These are phyloP conservation scores for Drosophila pseudotalamancana DNA, from an alignment of 2,888 invertebrate genomes.

Conservation along the genomic window DNA sequence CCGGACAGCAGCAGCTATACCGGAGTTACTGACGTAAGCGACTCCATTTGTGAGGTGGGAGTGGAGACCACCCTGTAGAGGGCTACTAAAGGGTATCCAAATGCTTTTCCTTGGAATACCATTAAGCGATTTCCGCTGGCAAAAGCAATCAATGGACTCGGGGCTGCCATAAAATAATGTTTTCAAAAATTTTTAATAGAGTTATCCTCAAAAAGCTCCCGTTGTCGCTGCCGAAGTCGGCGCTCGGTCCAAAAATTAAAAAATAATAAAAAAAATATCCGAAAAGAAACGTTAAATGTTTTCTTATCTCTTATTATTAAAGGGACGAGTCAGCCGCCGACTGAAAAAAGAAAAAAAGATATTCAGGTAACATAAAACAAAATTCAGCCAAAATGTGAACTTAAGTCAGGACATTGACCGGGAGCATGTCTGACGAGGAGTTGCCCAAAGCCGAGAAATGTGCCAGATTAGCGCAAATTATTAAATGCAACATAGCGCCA, in stretches of 20 bases:
- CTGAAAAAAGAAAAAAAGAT: slow-evolving; percentile 38
- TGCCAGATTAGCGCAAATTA: slow-evolving; percentile 58
- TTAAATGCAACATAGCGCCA: slow-evolving; percentile 56
- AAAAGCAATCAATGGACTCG: slow-evolving; percentile 52
- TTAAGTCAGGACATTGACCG: slow-evolving; percentile 57
- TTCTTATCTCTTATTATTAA: slow-evolving; percentile 75
- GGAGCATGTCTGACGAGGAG: slow-evolving; percentile 14
- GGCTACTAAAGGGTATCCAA: slow-evolving; percentile 1
- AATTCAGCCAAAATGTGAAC: slow-evolving; percentile 33
- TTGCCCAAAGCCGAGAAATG: slow-evolving; percentile 9
- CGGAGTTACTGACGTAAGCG: slow-evolving; percentile 44
- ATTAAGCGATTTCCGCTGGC: slow-evolving; percentile 61
- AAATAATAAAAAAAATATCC: slow-evolving; percentile 4
- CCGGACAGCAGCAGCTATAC: slow-evolving; percentile 4
- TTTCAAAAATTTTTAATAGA: slow-evolving; percentile 66
- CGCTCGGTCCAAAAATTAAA: background rate
- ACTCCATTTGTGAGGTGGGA: background rate
- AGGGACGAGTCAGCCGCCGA: slow-evolving; percentile 50
- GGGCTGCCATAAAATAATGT: slow-evolving; percentile 53
- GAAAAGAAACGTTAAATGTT: slow-evolving; percentile 55
- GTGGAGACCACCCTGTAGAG: slow-evolving; percentile 25
- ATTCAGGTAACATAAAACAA: slow-evolving; percentile 59
- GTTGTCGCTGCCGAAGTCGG: slow-evolving; percentile 23
- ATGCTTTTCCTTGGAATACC: slow-evolving; percentile 50
- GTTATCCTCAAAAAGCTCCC: slow-evolving; percentile 53